Conservation (phyloP, 2,797 vertebrate species). For the Erethizon dorsatum region DNA sequence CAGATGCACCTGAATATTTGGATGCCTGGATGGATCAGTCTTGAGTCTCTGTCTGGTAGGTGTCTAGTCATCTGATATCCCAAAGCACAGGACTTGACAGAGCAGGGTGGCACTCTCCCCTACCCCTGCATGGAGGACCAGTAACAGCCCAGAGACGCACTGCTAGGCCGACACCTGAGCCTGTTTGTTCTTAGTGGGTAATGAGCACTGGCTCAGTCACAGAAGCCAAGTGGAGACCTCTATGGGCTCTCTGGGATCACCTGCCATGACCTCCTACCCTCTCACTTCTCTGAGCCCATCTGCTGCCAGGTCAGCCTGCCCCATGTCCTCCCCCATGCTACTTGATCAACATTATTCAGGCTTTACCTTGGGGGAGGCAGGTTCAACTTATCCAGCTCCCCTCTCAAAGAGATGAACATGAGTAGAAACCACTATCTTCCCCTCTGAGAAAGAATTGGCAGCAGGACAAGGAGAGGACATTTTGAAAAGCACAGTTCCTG, state of each 20-base stretch:
- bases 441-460: too few species aligned
- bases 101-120: constrained; percentile 55
- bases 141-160: constrained; percentile 80
- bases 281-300: neutral
- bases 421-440: neutral
- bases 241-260: neutral
- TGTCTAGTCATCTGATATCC: constrained; percentile 47
- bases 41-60: neutral
- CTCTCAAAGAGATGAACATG: neutral
- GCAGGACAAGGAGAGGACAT: neutral
- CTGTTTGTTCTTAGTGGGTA: constrained; percentile 80
- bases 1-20: neutral
- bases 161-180: constrained; percentile 84
- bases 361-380: neutral
- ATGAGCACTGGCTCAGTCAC: constrained; percentile 81
- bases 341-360: neutral
- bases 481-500: neutral
- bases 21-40: neutral
- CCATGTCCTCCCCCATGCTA: neutral
- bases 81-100: constrained; percentile 62
- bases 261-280: neutral
- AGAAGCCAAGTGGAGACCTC: constrained; percentile 70
- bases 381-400: neutral
- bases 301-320: neutral
- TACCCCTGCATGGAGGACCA: constrained; percentile 72